These are phyloP conservation scores for Pterostichus madidus DNA, from an alignment of 2,888 invertebrate species.

Conservation along the genomic window DNA sequence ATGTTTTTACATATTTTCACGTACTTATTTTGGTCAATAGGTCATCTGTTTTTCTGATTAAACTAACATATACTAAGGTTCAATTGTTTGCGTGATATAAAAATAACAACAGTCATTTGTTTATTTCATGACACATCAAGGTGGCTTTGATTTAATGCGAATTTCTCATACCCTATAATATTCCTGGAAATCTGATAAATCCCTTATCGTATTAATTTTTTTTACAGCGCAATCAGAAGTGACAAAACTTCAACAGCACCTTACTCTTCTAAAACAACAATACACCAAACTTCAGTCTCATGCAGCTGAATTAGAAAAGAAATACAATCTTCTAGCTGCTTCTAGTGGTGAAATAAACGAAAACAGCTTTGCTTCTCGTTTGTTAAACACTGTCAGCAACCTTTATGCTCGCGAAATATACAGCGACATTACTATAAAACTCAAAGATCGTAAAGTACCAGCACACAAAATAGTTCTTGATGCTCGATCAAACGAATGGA, in stretches of 20 bases:
- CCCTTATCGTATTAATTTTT: too few relatives aligned
- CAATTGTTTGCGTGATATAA: neutral
- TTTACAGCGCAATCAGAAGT: slow-evolving; percentile 76
- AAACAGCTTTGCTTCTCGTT: slow-evolving; percentile 90
- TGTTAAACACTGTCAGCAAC: slow-evolving; percentile 90
- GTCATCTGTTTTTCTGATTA: slow-evolving; percentile 17
- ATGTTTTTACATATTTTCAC: neutral
- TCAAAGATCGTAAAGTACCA: slow-evolving; percentile 85
- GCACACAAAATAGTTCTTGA: slow-evolving; percentile 95
- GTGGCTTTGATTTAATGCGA: neutral
- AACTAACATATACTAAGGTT: neutral
- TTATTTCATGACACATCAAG: neutral
- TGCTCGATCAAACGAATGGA: slow-evolving; percentile 93
- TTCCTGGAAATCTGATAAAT: too few relatives aligned
- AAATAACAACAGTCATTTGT: neutral
- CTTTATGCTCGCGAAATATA: slow-evolving; percentile 89
- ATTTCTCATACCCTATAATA: too few relatives aligned
- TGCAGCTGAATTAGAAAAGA: slow-evolving; percentile 89
- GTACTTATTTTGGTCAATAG: slow-evolving; percentile 1
- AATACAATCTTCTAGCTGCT: slow-evolving; percentile 89
- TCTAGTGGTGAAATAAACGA: slow-evolving; percentile 83
- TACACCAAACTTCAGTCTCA: slow-evolving; percentile 93
- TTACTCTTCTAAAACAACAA: slow-evolving; percentile 91
- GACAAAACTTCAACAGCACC: slow-evolving; percentile 89
- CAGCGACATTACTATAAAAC: slow-evolving; percentile 89